These are phyloP conservation scores for Kryptolebias marmoratus DNA, from an alignment of 2,113 vertebrate species.

Conservation along the genomic window DNA sequence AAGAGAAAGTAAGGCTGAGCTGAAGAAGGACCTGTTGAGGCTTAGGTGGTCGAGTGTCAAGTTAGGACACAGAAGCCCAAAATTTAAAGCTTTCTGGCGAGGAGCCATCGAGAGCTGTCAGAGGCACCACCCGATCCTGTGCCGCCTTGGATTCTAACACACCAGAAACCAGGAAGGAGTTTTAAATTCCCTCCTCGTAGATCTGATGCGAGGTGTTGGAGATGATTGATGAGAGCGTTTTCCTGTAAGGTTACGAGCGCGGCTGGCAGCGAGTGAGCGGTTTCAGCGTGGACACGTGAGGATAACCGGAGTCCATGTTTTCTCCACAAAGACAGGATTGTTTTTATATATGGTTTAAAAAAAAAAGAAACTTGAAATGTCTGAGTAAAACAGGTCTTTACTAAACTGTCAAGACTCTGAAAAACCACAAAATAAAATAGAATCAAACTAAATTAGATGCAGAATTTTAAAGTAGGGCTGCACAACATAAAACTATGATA, in stretches of 20 bases:
- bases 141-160: constrained; percentile 55
- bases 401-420: neutral
- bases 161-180: constrained; percentile 56
- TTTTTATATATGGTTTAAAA: constrained; percentile 20
- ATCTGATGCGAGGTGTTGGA: constrained; percentile 41
- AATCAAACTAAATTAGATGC: constrained; percentile 49
- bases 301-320: constrained; percentile 37
- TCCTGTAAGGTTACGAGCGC: constrained; percentile 50
- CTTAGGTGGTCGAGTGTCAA: constrained; percentile 25
- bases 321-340: constrained; percentile 15
- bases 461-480: neutral
- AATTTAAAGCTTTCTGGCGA: constrained; percentile 36
- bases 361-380: constrained; percentile 14
- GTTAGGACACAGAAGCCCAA: constrained; percentile 44
- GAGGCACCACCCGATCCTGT: constrained; percentile 57
- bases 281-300: constrained; percentile 10
- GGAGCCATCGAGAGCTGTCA: constrained; percentile 54
- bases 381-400: constrained; percentile 3
- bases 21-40: constrained; percentile 11
- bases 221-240: constrained; percentile 71
- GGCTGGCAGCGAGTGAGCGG: constrained; percentile 31
- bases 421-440: constrained; percentile 29
- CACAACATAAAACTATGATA: neutral
- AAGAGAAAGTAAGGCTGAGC: constrained; percentile 2
- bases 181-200: constrained; percentile 56